Base-by-base conservation (phyloP, 2,888 invertebrate species). In the Liopterus haemorrhoidalis region DNA sequence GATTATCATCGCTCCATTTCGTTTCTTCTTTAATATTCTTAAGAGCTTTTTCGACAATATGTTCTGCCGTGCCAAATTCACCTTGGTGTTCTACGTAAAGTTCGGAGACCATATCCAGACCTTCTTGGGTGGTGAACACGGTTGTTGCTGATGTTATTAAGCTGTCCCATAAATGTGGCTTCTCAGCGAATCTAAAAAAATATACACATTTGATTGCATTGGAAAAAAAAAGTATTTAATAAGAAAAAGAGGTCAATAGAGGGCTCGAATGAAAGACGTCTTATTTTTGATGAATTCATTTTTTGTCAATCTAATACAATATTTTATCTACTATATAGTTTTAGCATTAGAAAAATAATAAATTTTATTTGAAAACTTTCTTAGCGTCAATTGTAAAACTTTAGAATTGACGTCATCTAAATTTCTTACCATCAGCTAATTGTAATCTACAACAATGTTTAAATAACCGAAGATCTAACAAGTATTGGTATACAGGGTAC, bases 91-190 rank as follows among this genome's bases (percentile, higher is more conserved):
- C 71, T 1, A 73, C 70, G 56, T 83, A 82, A 0, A 87, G 60
- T 27, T 76, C 74, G 2, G 76, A 74, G 0, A 86, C 85, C 69
- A 79, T 74, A 49, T 82, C 78, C 9, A 83, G 70, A 0, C 85
- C 87, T 54, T 80, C 78, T 59, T 82, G 77, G 0, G 85, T 86
- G 35, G 82, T 84, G 64, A 87, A 87, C 2, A 78, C 75, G 0
- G 82, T 79, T 0, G 85, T 85, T 0, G 86, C 83, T 4, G 83
- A 78, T 20, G 81, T 78, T 27, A 87, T 78, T 5, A 88, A 68
- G 57, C 75, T 81, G 56, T 85, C 82, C 88, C 87, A 88, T 2
- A 87, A 67, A 58, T 82, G 81, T 0, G 81, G 78, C 59, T 80
- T 82, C 49, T 75, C 75, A 54, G 75, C 72, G 57, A 81, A 82